phyloP scores from a whole-genome alignment of 2,113 vertebrate genomes.

The Ceyx cyanopectus region DNA sequence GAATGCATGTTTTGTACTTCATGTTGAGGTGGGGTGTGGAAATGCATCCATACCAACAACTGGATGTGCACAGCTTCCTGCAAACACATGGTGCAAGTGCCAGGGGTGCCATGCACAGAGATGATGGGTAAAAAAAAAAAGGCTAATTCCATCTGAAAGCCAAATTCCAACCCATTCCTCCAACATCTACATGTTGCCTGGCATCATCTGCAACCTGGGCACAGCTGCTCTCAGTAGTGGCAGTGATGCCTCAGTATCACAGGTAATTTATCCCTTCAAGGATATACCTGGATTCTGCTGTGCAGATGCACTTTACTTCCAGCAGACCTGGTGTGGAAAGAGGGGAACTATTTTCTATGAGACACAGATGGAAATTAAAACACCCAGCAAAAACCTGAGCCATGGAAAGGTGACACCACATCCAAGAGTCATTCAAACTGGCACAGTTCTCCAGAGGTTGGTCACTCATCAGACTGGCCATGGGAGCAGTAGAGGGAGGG shows the following conservation, averaged over 20 bases:
- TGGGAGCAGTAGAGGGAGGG: slow-evolving; percentile 55
- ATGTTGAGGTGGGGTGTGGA: background rate
- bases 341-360: slow-evolving; percentile 30
- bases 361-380: slow-evolving; percentile 62
- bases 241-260: background rate
- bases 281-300: slow-evolving; percentile 5
- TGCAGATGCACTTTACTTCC: slow-evolving; percentile 25
- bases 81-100: background rate
- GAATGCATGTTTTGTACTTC: background rate
- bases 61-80: background rate
- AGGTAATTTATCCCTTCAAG: background rate
- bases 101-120: background rate
- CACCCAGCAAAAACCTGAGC: slow-evolving; percentile 65
- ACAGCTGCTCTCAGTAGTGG: background rate
- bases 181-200: background rate
- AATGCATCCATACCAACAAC: background rate
- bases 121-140: background rate
- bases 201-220: background rate
- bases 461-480: slow-evolving; percentile 69
- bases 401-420: slow-evolving; percentile 69
- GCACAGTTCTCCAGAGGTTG: slow-evolving; percentile 62
- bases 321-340: slow-evolving; percentile 48
- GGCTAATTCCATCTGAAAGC: background rate
- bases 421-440: slow-evolving; percentile 68
- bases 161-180: slow-evolving; percentile 31